Conservation (phyloP, 2,797 vertebrate genomes). For the Anniella stebbinsi region DNA sequence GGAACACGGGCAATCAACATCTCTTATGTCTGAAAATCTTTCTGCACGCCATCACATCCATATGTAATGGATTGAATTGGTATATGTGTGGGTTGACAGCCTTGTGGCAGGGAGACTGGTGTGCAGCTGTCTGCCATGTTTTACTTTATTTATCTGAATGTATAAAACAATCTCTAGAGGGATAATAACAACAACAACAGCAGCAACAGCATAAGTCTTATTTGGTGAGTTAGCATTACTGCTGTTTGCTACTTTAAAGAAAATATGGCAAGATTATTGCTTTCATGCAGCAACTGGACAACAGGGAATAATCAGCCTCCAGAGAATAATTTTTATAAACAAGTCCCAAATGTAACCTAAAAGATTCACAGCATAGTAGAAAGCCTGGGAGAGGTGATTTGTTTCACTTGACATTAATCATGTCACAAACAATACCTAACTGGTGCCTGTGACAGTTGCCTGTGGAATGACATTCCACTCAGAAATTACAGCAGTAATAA, state of each 20-base stretch:
- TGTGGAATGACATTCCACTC: neutral
- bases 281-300: constrained; percentile 2
- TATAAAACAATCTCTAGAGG: neutral
- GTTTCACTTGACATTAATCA: neutral
- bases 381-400: neutral
- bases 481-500: neutral
- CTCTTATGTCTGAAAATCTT: neutral
- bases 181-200: neutral
- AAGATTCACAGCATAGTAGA: neutral
- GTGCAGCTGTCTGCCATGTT: neutral
- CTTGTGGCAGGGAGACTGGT: neutral
- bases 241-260: neutral
- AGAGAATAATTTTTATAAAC: constrained; percentile 12
- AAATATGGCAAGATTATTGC: neutral
- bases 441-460: neutral
- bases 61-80: neutral
- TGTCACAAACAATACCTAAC: neutral
- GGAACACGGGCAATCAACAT: neutral
- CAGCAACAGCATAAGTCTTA: neutral
- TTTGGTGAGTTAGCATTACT: neutral
- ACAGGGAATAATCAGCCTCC: neutral
- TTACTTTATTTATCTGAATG: neutral
- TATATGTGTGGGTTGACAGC: neutral
- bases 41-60: no score
- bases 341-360: neutral